These are phyloP conservation scores for Limonius californicus DNA, from an alignment of 1,140 invertebrate genomes.

Conservation along the genomic window DNA sequence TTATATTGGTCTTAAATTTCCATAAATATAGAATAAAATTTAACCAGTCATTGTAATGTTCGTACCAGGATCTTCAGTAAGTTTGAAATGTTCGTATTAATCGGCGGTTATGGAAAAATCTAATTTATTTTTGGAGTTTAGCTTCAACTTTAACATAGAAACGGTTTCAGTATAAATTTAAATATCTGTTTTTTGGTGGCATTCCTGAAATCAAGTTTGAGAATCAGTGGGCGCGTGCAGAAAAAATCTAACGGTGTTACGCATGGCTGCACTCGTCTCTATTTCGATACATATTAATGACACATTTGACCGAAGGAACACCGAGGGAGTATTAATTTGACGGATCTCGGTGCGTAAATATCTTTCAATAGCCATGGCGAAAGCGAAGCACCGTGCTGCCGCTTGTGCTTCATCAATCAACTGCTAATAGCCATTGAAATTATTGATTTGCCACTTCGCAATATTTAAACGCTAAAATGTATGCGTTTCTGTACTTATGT, in stretches of 20 bases:
- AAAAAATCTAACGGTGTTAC: neutral
- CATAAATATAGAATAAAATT: too few species aligned
- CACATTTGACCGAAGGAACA: neutral
- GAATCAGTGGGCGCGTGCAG: neutral
- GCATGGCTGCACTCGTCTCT: neutral
- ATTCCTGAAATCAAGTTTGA: neutral
- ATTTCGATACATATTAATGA: neutral
- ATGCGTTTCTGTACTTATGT: neutral
- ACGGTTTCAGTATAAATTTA: neutral
- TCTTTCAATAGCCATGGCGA: neutral
- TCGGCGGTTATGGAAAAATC: too few species aligned
- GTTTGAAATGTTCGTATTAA: too few species aligned
- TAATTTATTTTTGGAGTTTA: too few species aligned
- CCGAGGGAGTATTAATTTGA: neutral
- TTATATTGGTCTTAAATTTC: too few species aligned
- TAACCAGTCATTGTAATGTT: too few species aligned
- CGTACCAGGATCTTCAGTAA: too few species aligned
- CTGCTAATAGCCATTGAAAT: neutral
- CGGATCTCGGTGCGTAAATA: neutral
- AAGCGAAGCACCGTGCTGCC: neutral
- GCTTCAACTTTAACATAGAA: neutral
- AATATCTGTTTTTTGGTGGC: neutral
- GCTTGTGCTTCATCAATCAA: conserved; percentile 1
- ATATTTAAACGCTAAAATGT: neutral
- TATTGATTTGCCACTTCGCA: conserved; percentile 1